Percentiles rank a stretch among this genome's conserved stretches.
Conservation (phyloP, 2,888 invertebrate genomes). For the Ectemnius lituratus region DNA sequence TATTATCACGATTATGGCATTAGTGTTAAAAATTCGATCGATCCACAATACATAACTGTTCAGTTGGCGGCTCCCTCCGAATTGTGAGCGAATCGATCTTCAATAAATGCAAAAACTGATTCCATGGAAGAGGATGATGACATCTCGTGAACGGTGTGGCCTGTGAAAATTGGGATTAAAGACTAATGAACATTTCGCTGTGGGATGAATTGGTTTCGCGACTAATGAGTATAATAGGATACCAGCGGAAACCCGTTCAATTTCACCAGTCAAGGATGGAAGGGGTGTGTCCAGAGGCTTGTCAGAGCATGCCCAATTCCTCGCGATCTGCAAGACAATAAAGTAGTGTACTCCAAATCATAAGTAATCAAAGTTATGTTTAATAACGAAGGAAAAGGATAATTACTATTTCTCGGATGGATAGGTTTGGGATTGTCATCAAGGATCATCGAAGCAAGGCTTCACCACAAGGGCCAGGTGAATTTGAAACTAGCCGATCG, state of each 20-base stretch:
- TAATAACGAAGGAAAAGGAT: background rate
- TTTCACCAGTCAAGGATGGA: slow-evolving; percentile 78
- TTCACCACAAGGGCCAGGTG: background rate
- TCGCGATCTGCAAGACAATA: slow-evolving; percentile 77
- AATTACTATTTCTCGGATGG: background rate
- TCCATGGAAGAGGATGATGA: slow-evolving; percentile 83
- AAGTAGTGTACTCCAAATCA: background rate
- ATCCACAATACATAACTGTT: too few species aligned
- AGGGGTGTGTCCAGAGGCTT: slow-evolving; percentile 80
- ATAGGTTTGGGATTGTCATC: background rate
- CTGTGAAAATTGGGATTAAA: slow-evolving; percentile 69
- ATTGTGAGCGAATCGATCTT: slow-evolving; percentile 64
- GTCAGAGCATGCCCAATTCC: slow-evolving; percentile 83
- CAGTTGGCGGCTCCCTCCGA: too few species aligned
- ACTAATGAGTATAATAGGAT: slow-evolving; percentile 23
- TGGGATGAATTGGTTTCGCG: background rate
- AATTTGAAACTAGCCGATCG: slow-evolving; percentile 42
- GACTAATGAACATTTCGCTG: too few species aligned
- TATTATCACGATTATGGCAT: background rate
- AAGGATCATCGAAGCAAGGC: slow-evolving; percentile 13
- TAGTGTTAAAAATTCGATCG: background rate
- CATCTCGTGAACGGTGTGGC: slow-evolving; percentile 84
- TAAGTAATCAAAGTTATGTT: background rate
- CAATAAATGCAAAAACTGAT: slow-evolving; percentile 84
- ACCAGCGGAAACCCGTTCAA: slow-evolving; percentile 83